Evolutionary conservation across 1,140 invertebrate species (phyloP).

Genomic region (Daktulosphaira vitifoliae): DNA sequence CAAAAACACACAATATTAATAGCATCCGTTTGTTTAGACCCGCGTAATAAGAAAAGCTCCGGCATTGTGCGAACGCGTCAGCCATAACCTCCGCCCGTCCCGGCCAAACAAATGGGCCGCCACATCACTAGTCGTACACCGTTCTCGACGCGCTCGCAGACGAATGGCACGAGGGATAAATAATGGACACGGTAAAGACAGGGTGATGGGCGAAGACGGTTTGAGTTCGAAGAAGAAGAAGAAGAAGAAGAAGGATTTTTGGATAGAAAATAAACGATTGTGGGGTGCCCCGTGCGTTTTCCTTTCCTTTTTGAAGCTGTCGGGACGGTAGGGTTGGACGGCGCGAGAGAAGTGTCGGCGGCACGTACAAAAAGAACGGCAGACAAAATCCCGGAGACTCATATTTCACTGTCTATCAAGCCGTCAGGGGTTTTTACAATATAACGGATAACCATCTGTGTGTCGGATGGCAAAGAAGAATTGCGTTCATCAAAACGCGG

Average conservation of each 20-base stretch:
- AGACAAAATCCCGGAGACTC: slow-evolving; percentile 24
- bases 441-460: slow-evolving; percentile 28
- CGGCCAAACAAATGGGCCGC: slow-evolving; percentile 24
- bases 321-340: slow-evolving; percentile 21
- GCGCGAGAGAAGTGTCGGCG: slow-evolving; percentile 20
- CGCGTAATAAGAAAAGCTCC: neutral
- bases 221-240: neutral
- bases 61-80: slow-evolving; percentile 31
- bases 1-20: slow-evolving; percentile 31
- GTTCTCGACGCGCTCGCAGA: too few relatives aligned
- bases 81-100: slow-evolving; percentile 11
- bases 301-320: neutral
- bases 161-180: neutral
- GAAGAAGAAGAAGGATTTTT: slow-evolving; percentile 31
- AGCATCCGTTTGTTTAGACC: slow-evolving; percentile 27
- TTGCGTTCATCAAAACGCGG: slow-evolving; percentile 30
- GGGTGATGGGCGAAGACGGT: neutral
- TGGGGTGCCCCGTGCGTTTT: neutral
- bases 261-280: neutral
- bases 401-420: slow-evolving; percentile 34
- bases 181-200: slow-evolving; percentile 21
- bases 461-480: slow-evolving; percentile 18
- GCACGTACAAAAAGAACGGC: slow-evolving; percentile 24
- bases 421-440: slow-evolving; percentile 33
- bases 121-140: slow-evolving; percentile 3